Base-by-base conservation (phyloP, 2,113 vertebrate species). In the Alexandromys fortis region DNA sequence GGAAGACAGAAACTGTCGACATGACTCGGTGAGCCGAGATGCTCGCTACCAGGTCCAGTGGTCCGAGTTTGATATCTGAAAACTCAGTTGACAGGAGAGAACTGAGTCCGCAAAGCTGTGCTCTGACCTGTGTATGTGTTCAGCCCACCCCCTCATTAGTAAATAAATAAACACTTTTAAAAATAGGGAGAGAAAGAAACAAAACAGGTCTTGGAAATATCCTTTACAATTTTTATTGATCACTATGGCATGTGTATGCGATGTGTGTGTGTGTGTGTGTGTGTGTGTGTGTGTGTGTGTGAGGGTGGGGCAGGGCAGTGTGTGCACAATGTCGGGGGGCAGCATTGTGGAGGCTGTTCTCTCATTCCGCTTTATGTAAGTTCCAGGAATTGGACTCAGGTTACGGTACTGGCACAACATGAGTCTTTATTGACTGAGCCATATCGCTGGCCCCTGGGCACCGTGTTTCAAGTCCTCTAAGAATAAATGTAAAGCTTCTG, bases 231-330 rank as follows among this genome's bases (percentile, higher is more conserved):
- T 45, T 65, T 42, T 63, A 28, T 63, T 42, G 42, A 14, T 45
- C 35, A 30, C 38, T 30, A 30, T 45, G 63, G n/a, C 17, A 19
- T 63, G 81, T 83, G 42, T 42, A 5, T 13, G 17, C 10, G 38
- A 63, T 63, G 58, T 42, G 1, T 28, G 19, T 81, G 0, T 28
- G 19, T 81, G 0, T 28, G 19, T 81, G 0, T 28, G 19, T 81
- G 0, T 63, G 58, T 42, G 1, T 42, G 38, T 28, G 26, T 28
- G n/a, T 28, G 19, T 28, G 24, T 28, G n/a, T 28, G 19, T 81
- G 0, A 2, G 52, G 17, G 52, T 14, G 22, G 28, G 47, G 38
- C 1, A 3, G 70, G 10, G 30, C 17, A 17, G 45, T 33, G 45
- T 30, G 35, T 38, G 11, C 22, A n/a, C 0, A 0, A 24, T 35